These are phyloP conservation scores for Temnothorax longispinosus DNA, from an alignment of 1,140 invertebrate genomes.

Conservation along the genomic window DNA sequence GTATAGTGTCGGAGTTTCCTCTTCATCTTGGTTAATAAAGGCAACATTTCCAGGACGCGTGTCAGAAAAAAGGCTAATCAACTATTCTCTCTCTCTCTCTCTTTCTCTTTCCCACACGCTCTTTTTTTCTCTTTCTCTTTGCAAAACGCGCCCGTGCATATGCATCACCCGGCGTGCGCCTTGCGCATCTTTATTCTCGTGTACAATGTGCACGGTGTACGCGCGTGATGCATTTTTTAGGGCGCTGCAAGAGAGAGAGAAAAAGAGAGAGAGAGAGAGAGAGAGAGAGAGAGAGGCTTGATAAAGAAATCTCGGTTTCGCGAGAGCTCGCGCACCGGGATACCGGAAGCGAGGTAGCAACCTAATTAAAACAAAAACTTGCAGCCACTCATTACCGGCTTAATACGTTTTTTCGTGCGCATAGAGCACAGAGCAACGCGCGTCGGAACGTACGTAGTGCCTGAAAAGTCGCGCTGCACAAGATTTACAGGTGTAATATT, in stretches of 20 bases:
- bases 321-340: background rate
- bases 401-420: constrained; percentile 33
- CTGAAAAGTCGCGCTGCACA: constrained; percentile 32
- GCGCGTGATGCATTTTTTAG: constrained; percentile 18
- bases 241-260: background rate
- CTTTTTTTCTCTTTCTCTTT: background rate
- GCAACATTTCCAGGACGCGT: constrained; percentile 48
- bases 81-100: constrained; percentile 14
- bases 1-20: constrained; percentile 2
- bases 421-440: constrained; percentile 2
- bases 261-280: background rate
- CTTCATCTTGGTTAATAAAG: constrained; percentile 56
- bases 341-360: constrained; percentile 40
- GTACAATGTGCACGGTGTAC: background rate
- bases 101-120: background rate
- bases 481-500: constrained; percentile 53
- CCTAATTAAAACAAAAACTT: constrained; percentile 62
- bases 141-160: constrained; percentile 49
- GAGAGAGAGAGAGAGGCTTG: background rate
- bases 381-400: constrained; percentile 38
- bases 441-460: constrained; percentile 5
- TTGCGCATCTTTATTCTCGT: constrained; percentile 41
- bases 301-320: constrained; percentile 47
- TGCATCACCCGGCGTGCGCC: constrained; percentile 41
- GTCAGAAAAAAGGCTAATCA: constrained; percentile 59